Conservation (phyloP, 1,140 invertebrate genomes). For the Cephus cinctus region DNA sequence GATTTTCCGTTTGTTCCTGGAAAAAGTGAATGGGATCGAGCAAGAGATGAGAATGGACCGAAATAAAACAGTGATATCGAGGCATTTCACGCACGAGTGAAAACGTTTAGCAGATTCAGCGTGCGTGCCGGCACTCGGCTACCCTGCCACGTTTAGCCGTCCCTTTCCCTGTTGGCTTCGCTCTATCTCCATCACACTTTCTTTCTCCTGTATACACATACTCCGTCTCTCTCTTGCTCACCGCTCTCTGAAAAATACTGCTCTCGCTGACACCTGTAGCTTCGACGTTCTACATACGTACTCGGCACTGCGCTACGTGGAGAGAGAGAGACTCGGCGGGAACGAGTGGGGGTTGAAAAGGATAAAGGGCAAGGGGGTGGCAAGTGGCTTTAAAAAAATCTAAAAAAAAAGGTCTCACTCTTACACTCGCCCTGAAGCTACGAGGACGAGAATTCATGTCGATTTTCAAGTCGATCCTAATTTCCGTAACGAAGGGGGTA, state of each 20-base stretch:
- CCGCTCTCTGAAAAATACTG: constrained; percentile 53
- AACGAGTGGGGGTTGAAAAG: constrained; percentile 17
- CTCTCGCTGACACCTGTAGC: constrained; percentile 57
- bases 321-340: constrained; percentile 2
- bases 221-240: constrained; percentile 11
- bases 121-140: constrained; percentile 42
- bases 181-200: constrained; percentile 10
- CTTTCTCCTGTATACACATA: constrained; percentile 2
- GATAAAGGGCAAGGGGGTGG: constrained; percentile 8
- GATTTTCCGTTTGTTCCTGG: constrained; percentile 1
- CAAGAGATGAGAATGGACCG: constrained; percentile 32
- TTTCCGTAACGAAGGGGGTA: too few species aligned
- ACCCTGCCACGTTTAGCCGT: constrained; percentile 27
- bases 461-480: too few species aligned
- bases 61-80: constrained; percentile 58
- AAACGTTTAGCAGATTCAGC: constrained; percentile 57
- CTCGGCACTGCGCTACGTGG: constrained; percentile 26
- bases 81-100: constrained; percentile 57
- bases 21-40: constrained; percentile 12
- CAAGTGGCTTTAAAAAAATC: not conserved
- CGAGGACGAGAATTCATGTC: too few species aligned
- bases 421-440: too few species aligned
- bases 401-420: constrained; percentile 11
- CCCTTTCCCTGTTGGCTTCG: constrained; percentile 31
- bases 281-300: constrained; percentile 55